Evolutionary conservation across 2,888 invertebrate genomes (phyloP), one percentile per base, ranked within the genome.

Genomic region (Coecobrya sp.): DNA sequence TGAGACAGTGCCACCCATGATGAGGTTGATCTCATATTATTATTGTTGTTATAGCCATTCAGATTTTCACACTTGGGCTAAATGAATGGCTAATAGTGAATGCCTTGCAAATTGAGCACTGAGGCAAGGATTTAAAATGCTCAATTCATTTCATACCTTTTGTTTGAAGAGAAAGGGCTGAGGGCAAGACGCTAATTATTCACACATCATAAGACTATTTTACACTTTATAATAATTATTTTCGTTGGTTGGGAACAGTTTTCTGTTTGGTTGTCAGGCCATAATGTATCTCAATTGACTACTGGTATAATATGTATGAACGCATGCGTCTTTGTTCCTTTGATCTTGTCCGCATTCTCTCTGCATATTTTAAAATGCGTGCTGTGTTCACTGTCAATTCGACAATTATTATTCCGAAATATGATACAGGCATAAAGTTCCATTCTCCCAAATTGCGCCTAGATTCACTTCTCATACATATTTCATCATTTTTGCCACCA

Each of bases 1-100:
- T 59, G 73, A 73, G 68, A 42, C 49, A 86, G 52, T 87, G 76
- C 86, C 86, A 87, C 86, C 86, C 76, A 76, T 87, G 86, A 85
- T 62, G 62, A 49, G 27, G 59, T 59, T 81, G 55, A 81, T 76
- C 45, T 22, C 49, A 55, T 55, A 27, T 59, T 81, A 30, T 55
- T 55, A 27, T 59, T 81, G 27, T 55, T 82, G 19, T 82, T 45
- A 8, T 45, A 45, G 4, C 4, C 42, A 62, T 42, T 84, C n/a
- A 65, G 13, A 22, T 84, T 81, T 81, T 84, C 84, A 65, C 84
- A 65, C 65, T 62, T 42, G 62, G 4, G 25, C 25, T 22, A 84
- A 84, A 65, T 42, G 30, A 62, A 16, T 49, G 30, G 82, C 10
- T 62, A 1, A 11, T 13, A 59, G n/a, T 82, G 82, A 82, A 36